These are phyloP conservation scores for Rhadina sibilatrix DNA, from an alignment of 2,113 vertebrate genomes.

Conservation along the genomic window DNA sequence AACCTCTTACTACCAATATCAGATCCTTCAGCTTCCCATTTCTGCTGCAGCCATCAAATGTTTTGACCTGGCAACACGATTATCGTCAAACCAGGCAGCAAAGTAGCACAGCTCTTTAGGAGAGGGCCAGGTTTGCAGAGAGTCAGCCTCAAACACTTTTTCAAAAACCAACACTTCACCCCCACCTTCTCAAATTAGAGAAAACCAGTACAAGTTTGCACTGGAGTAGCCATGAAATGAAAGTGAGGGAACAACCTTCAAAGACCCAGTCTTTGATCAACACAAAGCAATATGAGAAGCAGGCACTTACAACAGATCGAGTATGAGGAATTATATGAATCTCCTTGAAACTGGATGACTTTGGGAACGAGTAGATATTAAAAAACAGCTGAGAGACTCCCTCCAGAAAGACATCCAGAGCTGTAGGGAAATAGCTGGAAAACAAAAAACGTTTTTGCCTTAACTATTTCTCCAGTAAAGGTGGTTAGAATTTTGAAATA, in stretches of 20 bases:
- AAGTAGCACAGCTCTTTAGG: not conserved
- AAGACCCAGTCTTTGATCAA: not conserved
- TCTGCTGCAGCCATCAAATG: not conserved
- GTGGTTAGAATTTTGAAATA: not conserved
- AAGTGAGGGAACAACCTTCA: not conserved
- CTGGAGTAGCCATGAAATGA: not conserved
- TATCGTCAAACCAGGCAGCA: not conserved
- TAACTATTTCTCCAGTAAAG: not conserved
- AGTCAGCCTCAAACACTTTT: not conserved
- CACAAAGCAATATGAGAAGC: not conserved
- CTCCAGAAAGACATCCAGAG: not conserved
- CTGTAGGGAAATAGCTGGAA: not conserved
- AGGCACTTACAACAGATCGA: not conserved
- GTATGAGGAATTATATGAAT: fast-evolving
- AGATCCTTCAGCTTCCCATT: not conserved
- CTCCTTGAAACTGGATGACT: not conserved
- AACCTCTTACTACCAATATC: not conserved
- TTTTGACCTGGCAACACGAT: not conserved
- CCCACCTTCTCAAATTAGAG: not conserved
- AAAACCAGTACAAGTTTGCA: not conserved
- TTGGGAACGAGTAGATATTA: not conserved
- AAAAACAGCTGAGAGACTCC: not conserved
- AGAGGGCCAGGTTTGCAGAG: not conserved
- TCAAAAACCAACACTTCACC: not conserved
- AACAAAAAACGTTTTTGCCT: not conserved